Percentiles rank a stretch among this genome's conserved stretches.
Evolutionary conservation across 2,113 vertebrate species (phyloP).

Genomic region (Odocoileus virginianus): DNA sequence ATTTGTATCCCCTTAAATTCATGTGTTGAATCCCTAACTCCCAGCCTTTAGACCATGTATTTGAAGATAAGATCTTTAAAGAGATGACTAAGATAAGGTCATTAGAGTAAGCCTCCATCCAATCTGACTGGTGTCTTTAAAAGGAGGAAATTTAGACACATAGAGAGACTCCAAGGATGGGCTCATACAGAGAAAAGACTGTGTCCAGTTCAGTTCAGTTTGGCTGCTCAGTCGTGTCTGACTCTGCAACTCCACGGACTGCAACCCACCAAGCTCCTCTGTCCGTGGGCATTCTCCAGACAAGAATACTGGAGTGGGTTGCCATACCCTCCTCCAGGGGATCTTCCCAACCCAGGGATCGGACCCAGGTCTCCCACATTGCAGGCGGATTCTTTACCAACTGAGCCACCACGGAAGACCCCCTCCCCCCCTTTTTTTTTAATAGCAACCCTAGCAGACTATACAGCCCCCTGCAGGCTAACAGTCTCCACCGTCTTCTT

Average conservation of each 20-base stretch:
- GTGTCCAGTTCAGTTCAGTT: neutral
- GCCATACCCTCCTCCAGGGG: neutral
- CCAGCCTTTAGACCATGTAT: neutral
- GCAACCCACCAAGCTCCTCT: neutral
- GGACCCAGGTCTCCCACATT: neutral
- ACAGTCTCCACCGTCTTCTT: neutral
- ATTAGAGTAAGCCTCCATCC: neutral
- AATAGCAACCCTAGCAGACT: neutral
- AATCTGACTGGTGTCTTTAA: neutral
- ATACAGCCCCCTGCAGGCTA: neutral
- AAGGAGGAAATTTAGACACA: neutral
- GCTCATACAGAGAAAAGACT: neutral
- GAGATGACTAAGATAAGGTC: neutral
- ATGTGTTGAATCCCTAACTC: neutral
- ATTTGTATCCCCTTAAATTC: neutral
- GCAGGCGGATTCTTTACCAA: neutral
- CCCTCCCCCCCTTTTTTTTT: fast-evolving
- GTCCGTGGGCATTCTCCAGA: neutral
- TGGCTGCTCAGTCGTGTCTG: neutral
- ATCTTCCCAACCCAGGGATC: neutral
- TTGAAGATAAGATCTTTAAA: neutral
- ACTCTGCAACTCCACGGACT: neutral
- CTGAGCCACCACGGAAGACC: neutral
- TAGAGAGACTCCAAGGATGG: neutral
- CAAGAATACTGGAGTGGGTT: neutral